phyloP scores from a whole-genome alignment of 2,888 invertebrate genomes.

The Cephonodes hylas region DNA sequence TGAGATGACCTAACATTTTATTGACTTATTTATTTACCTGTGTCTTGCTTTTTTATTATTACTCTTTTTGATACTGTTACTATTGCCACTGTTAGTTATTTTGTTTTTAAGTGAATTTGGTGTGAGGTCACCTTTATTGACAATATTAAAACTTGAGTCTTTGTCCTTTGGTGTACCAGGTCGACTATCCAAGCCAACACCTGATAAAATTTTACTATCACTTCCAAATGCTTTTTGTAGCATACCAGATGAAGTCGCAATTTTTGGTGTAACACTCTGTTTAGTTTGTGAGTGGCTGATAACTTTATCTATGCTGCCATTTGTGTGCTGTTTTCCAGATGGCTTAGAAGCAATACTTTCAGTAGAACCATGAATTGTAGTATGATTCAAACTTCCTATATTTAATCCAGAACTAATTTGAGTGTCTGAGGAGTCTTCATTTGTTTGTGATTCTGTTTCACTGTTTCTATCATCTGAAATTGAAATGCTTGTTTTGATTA shows the following conservation, averaged over 20 bases:
- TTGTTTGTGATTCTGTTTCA: constrained; percentile 93
- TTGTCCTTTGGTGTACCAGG: constrained; percentile 77
- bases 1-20: background rate
- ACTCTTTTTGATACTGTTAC: constrained; percentile 85
- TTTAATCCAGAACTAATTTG: constrained; percentile 78
- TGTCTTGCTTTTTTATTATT: constrained; percentile 91
- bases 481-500: too few species aligned
- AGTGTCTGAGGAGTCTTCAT: constrained; percentile 87
- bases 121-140: constrained; percentile 64
- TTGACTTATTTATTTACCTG: constrained; percentile 76
- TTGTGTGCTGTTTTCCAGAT: constrained; percentile 75
- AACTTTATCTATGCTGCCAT: constrained; percentile 68
- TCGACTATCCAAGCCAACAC: constrained; percentile 68
- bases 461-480: constrained; percentile 89
- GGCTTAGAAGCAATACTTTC: constrained; percentile 76
- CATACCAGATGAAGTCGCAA: constrained; percentile 62
- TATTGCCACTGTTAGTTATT: constrained; percentile 57
- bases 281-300: constrained; percentile 61
- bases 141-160: constrained; percentile 51
- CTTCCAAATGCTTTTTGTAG: constrained; percentile 66
- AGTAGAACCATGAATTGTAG: constrained; percentile 75
- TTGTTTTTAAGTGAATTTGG: constrained; percentile 79
- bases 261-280: constrained; percentile 68
- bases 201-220: constrained; percentile 68
- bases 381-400: constrained; percentile 70